These are phyloP conservation scores for Nycticorax nycticorax DNA, from an alignment of 2,113 vertebrate genomes.

Conservation along the genomic window DNA sequence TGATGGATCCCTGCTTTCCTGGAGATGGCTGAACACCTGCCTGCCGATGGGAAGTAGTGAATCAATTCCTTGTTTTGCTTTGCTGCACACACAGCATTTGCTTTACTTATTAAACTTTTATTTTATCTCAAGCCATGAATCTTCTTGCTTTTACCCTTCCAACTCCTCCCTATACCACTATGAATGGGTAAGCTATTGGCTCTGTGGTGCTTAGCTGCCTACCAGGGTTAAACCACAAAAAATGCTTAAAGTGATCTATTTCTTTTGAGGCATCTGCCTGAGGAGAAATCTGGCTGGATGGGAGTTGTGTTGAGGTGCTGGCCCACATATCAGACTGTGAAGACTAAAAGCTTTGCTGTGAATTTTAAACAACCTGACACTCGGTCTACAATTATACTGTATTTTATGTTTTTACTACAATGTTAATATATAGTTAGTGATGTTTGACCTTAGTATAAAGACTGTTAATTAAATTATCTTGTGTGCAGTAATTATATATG, in stretches of 20 bases:
- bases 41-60: neutral
- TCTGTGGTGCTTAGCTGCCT: neutral
- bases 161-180: neutral
- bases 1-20: neutral
- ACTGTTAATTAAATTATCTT: neutral
- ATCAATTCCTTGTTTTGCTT: neutral
- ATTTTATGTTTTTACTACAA: neutral
- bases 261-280: neutral
- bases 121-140: neutral
- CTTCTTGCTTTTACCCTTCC: neutral
- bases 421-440: neutral
- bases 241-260: neutral
- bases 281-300: neutral
- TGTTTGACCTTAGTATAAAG: neutral
- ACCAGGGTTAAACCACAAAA: neutral
- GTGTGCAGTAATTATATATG: neutral
- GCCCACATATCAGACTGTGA: neutral
- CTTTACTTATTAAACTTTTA: neutral
- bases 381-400: neutral
- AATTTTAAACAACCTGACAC: neutral
- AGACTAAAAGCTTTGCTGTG: neutral
- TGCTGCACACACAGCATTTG: accelerated
- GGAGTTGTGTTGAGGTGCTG: neutral
- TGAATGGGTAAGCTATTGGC: accelerated
- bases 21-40: neutral